Evolutionary conservation across 2,797 vertebrate genomes (phyloP), one percentile per base, ranked within the genome.

Genomic region (Urocyon cinereoargenteus): DNA sequence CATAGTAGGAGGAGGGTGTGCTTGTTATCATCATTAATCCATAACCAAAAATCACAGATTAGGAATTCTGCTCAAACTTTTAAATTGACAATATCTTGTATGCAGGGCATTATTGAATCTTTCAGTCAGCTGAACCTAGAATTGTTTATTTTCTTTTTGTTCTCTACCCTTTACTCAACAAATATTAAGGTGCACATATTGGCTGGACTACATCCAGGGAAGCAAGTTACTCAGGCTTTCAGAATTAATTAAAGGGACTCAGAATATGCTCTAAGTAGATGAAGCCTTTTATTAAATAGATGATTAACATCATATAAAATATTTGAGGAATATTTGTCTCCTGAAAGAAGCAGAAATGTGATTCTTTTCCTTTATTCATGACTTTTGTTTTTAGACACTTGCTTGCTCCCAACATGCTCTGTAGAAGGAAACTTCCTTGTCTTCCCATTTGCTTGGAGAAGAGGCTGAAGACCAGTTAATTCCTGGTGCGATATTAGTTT

Each of bases 1-100:
- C 19, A 28, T 34, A 9, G 18, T 22, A 9, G 15, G 16, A 49
- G 24, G 8, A 75, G 10, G 0, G 0, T 1, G 9, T 66, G 13
- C 28, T 75, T 79, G 19, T 55, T 88, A 40, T 72, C 57, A 4
- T 31, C 2, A 6, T 49, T 22, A 36, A 4, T 34, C 72, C 1
- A 2, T 51, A 7, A 24, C 55, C 6, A n/a, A 77, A 68, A 40
- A 9, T 61, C n/a, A 21, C 21, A 53, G 19, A 66, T 7, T 51
- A 61, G 12, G 26, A 28, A n/a, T 59, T 88, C 10, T 28, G n/a
- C 28, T 49, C 49, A n/a, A 8, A 40, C 26, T 84, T 68, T 59
- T 16, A 24, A 53, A n/a, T 0, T 24, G 11, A 15, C 34, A 21
- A 3, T 53, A 68, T 19, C n/a, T 89, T 51, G 26, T 49, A 78